Base-by-base conservation (phyloP, 2,797 vertebrate genomes). In the Myripristis murdjan region DNA sequence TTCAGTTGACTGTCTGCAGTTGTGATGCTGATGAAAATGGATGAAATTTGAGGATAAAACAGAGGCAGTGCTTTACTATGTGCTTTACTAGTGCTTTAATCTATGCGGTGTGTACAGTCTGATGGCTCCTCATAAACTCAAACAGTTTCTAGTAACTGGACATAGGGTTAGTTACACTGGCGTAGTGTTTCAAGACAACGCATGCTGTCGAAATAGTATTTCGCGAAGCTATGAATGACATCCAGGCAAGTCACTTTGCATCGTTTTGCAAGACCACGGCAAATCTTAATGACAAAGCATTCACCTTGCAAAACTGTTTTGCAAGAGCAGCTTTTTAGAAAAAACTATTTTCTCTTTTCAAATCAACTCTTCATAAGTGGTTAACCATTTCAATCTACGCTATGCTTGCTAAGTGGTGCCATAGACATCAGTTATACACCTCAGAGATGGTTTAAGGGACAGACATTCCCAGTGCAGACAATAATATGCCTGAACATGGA, bases 11-110 rank as follows among this genome's bases (percentile, higher is more conserved):
- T n/a, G n/a, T n/a, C n/a, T n/a, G n/a, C n/a, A n/a, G n/a, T n/a
- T n/a, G n/a, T n/a, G n/a, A n/a, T n/a, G 70, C 77, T 71, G 86
- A 82, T 84, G 78, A 75, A 73, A 74, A 11, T 28, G 18, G 73
- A 76, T 78, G 81, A 84, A 39, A 73, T 54, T 71, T 37, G 68
- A 70, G 70, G 56, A 54, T 78, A 51, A 81, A 72, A 73, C 18
- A 59, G 75, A 79, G 55, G 28, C 22, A 44, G 44, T 7, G 18
- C 49, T 55, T 47, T 55, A 49, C 14, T 51, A 39, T 49, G 46
- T n/a, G n/a, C n/a, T n/a, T n/a, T n/a, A n/a, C n/a, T n/a, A n/a
- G n/a, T n/a, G n/a, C n/a, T n/a, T 28, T 15, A 12, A 33, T 8
- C 47, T 73, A 39, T 39, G 2, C 60, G 44, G 46, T 1, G 1